Evolutionary conservation across 2,888 invertebrate species (phyloP), one percentile per base, ranked within the genome.

Genomic region (Nomada fabriciana): DNA sequence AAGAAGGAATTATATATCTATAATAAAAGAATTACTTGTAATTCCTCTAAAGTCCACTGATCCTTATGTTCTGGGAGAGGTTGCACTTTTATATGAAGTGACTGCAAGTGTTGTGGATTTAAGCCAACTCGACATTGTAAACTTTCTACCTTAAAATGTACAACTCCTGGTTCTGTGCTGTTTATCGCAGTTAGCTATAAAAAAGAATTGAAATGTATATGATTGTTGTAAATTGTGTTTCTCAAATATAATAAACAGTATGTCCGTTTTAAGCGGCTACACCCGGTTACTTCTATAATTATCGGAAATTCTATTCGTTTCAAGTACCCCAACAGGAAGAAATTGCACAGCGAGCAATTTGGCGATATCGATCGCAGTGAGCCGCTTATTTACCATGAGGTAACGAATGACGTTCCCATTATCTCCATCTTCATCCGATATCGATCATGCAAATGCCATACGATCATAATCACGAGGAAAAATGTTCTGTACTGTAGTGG

Each of bases 51-150:
- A 50, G 96, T 96, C 97, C 98, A 98, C 88, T 97, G 97, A 88
- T 98, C 98, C 93, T 97, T 97, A 91, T 97, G 97, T 87, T 98
- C 98, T 0, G 97, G 97, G 86, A 96, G 95, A 42, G 97, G 96
- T 84, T 95, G 95, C 9, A 97, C 96, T 94, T 97, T 98, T 90
- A 99, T 95, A 92, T 98, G 98, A 77, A 99, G 95, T 52, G 98
- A 97, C 94, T 99, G 98, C 94, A 98, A 96, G 93, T 98, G 98
- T 91, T 97, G 96, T 50, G 97, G 96, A 94, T 98, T 98, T 80
- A 98, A 95, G 69, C 96, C 96, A 72, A 99, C 97, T 84, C 98
- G 96, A 92, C 98, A 98, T 92, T 98, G 97, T 83, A 99, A 94
- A 69, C 96, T 96, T 87, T 98, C 98, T 43, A 97, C 97, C 92